Conservation (phyloP, 2,888 invertebrate species). For the Agrochola litura region DNA sequence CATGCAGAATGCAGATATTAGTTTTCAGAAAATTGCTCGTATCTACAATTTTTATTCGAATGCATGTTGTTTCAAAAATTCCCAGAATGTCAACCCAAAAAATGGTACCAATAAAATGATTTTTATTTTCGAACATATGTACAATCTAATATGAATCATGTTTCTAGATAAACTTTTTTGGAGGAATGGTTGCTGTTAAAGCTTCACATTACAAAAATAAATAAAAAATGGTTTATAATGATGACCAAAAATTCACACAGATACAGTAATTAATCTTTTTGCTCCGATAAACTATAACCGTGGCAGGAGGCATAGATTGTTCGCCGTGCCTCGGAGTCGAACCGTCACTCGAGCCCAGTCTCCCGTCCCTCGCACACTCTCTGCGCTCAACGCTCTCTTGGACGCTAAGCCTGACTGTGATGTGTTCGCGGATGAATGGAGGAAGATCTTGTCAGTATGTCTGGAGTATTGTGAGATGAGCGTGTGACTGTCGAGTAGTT, state of each 20-base stretch:
- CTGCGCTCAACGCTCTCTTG: too few relatives aligned
- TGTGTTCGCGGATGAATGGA: too few relatives aligned
- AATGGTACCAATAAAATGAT: neutral
- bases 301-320: too few relatives aligned
- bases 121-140: neutral
- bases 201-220: neutral
- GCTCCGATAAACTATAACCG: too few relatives aligned
- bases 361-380: too few relatives aligned
- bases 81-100: neutral
- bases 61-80: neutral
- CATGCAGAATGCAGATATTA: constrained; percentile 26
- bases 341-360: too few relatives aligned
- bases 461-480: too few relatives aligned
- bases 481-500: too few relatives aligned
- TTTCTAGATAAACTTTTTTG: neutral
- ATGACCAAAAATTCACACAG: neutral
- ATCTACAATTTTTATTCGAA: neutral
- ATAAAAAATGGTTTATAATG: neutral
- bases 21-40: constrained; percentile 7
- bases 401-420: too few relatives aligned
- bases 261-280: neutral
- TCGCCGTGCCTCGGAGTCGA: too few relatives aligned
- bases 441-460: too few relatives aligned
- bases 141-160: neutral
- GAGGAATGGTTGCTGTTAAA: neutral